Percentiles rank a stretch among this genome's conserved stretches.
phyloP scores from a whole-genome alignment of 1,140 invertebrate species.

The Caenorhabditis remanei region DNA sequence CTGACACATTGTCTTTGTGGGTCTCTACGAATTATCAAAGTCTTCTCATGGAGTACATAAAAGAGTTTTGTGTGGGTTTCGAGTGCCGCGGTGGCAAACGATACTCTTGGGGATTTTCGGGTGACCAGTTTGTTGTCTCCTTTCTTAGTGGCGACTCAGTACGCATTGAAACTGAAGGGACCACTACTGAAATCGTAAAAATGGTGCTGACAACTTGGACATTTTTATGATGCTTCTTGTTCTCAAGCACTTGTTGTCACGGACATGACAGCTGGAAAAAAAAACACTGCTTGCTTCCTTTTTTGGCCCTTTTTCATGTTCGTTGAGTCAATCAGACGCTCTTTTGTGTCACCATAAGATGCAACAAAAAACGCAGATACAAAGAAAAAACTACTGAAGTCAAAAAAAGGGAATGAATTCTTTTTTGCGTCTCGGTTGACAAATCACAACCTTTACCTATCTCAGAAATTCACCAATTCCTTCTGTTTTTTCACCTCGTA shows the following conservation, averaged over 20 bases:
- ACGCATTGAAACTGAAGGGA: not conserved
- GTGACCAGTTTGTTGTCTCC: constrained; percentile 52
- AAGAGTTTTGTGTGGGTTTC: constrained; percentile 39
- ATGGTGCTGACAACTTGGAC: constrained; percentile 41
- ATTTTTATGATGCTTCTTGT: constrained; percentile 6
- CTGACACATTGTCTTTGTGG: constrained; percentile 35
- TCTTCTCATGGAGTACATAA: constrained; percentile 29
- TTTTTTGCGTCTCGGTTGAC: constrained; percentile 28
- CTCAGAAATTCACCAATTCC: not conserved
- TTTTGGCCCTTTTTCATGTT: constrained; percentile 5
- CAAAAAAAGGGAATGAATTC: not conserved
- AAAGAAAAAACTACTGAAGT: not conserved
- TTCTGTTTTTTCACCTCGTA: not conserved
- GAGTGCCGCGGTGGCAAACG: constrained; percentile 31
- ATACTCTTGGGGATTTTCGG: constrained; percentile 51
- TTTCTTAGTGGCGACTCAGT: constrained; percentile 23
- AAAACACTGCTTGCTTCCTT: not conserved
- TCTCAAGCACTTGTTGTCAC: constrained; percentile 28
- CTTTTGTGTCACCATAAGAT: constrained; percentile 7
- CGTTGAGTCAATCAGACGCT: constrained; percentile 45
- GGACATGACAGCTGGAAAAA: constrained; percentile 16
- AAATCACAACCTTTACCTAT: constrained; percentile 35
- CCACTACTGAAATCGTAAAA: constrained; percentile 33
- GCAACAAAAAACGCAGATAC: not conserved
- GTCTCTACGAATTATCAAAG: constrained; percentile 27